Conservation (phyloP, 2,113 vertebrate genomes). For the Pelecanus crispus region DNA sequence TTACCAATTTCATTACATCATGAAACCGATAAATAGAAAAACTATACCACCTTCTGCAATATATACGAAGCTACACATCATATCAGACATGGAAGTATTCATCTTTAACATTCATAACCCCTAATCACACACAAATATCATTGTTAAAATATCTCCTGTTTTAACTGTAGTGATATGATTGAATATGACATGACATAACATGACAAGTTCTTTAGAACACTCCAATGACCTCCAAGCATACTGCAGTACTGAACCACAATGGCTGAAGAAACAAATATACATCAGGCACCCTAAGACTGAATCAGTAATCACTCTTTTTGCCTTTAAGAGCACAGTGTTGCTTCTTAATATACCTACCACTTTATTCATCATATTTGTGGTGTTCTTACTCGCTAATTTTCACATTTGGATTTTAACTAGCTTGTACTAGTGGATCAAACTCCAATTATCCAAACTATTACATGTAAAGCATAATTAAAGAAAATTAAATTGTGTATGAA, state of each 20-base stretch:
- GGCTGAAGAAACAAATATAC: background rate
- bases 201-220: background rate
- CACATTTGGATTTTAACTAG: background rate
- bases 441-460: background rate
- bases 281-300: background rate
- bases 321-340: background rate
- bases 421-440: background rate
- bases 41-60: background rate
- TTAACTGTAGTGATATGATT: background rate
- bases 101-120: background rate
- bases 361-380: background rate
- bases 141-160: background rate
- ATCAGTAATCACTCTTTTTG: background rate
- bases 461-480: conserved; percentile 27
- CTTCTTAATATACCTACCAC: background rate
- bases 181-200: background rate
- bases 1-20: background rate
- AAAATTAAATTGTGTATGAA: conserved; percentile 13
- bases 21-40: background rate
- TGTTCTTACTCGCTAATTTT: background rate
- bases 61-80: background rate
- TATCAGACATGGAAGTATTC: background rate
- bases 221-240: background rate
- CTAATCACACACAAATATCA: background rate
- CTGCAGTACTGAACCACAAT: background rate